phyloP scores from a whole-genome alignment of 2,888 invertebrate genomes.

The Selenia dentaria region DNA sequence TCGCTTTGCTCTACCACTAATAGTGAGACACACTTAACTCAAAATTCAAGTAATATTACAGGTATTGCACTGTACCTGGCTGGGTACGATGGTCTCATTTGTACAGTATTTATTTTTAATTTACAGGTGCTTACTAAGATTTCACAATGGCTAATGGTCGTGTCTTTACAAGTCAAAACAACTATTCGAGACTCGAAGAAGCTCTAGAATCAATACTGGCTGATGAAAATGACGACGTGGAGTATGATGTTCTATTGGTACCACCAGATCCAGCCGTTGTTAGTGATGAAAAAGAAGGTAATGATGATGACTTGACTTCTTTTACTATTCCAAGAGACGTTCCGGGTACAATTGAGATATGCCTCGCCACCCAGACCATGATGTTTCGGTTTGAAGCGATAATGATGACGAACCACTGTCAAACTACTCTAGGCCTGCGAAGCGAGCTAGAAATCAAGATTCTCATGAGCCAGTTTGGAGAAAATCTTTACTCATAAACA shows the following conservation, averaged over 20 bases:
- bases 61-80: too few species aligned
- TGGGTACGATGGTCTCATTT: too few species aligned
- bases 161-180: too few species aligned
- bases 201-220: too few species aligned
- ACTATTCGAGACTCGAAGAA: too few species aligned
- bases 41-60: too few species aligned
- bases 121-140: too few species aligned
- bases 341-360: background rate
- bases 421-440: background rate
- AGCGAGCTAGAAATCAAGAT: background rate
- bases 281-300: conserved; percentile 35
- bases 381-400: background rate
- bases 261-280: conserved; percentile 15
- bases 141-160: too few species aligned
- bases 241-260: background rate
- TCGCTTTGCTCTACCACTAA: too few species aligned
- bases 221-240: too few species aligned
- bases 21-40: too few species aligned
- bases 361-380: background rate
- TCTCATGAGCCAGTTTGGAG: background rate
- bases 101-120: too few species aligned
- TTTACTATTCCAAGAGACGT: background rate
- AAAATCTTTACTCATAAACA: background rate
- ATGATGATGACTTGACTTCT: conserved; percentile 30
- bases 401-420: background rate